Evolutionary conservation across 2,888 invertebrate genomes (phyloP), one percentile per base, ranked within the genome.

Genomic region (Linyphia triangularis): DNA sequence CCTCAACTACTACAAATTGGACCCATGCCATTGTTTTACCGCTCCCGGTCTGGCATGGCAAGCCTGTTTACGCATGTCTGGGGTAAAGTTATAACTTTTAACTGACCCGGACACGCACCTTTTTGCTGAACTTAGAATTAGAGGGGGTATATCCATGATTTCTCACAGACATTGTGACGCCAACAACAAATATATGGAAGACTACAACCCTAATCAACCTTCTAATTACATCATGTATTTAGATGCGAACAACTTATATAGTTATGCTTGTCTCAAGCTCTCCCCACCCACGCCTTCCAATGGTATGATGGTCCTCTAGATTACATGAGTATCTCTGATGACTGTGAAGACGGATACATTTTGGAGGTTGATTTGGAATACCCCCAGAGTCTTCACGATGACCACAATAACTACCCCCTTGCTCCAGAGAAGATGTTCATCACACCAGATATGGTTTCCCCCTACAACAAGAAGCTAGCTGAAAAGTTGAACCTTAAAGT

Each of bases 121-220:
- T 7, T 90, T 91, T 26, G n/a, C 89, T 10, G 3, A 90, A 61
- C 28, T 70, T 51, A 51, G 37, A 3, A 24, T 85, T 1, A 9
- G 85, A 10, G 90, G 90, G 0, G 90, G 90, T 0, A 51, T 90
- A 0, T 43, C 82, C 0, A 43, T 26, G 10, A 85, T 86, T 3
- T 10, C 89, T 30, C 82, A 91, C 19, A 57, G 91, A 33, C 65
- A 89, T 59, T 85, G 89, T 16, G 88, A 69, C 26, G 90, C 90
- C 3, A 90, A 91, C 57, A 91, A 91, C 26, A 57, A 61, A 26
- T 91, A 89, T 37, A 72, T 90, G 73, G 1, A 19, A 16, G 26
- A 10, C 1, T 61, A 7, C 10, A n/a, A 72, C 9, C 19, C 33
- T 19, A 16, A 7, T 5, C 28, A 28, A 72, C 79, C 51, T 37